Conservation (phyloP, 2,113 vertebrate genomes). For the Neotoma lepida region DNA sequence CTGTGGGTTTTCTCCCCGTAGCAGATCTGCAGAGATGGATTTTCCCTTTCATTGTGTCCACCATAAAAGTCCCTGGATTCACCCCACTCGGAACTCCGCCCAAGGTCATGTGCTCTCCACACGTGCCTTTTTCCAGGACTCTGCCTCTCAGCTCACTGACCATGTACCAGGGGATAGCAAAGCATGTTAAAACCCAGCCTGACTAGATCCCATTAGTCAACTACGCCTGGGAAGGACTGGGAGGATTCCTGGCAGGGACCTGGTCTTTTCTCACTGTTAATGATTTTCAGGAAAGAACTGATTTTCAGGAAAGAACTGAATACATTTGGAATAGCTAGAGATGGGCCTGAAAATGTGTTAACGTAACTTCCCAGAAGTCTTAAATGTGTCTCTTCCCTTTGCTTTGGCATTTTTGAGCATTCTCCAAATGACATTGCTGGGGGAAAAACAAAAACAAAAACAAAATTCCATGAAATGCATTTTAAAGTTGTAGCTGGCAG, state of each 20-base stretch:
- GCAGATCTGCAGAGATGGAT: background rate
- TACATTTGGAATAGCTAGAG: background rate
- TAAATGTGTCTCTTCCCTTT: background rate
- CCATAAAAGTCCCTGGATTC: too few species aligned
- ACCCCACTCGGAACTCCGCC: background rate
- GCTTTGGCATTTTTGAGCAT: background rate
- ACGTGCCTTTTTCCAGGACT: background rate
- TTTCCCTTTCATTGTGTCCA: background rate
- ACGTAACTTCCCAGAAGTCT: background rate
- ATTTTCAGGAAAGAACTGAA: background rate
- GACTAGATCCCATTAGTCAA: background rate
- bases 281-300: background rate
- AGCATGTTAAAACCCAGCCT: background rate
- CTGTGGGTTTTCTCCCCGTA: background rate
- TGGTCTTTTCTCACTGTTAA: background rate
- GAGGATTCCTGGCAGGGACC: background rate
- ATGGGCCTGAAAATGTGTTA: background rate
- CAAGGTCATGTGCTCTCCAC: background rate
- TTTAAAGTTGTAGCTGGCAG: background rate
- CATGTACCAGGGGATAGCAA: background rate
- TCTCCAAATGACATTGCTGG: constrained; percentile 34
- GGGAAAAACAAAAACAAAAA: background rate
- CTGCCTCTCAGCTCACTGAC: background rate
- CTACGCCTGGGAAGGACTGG: background rate
- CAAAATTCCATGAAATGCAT: background rate